Evolutionary conservation across 2,797 vertebrate species (phyloP).

Genomic region (Benthosema pterotum): DNA sequence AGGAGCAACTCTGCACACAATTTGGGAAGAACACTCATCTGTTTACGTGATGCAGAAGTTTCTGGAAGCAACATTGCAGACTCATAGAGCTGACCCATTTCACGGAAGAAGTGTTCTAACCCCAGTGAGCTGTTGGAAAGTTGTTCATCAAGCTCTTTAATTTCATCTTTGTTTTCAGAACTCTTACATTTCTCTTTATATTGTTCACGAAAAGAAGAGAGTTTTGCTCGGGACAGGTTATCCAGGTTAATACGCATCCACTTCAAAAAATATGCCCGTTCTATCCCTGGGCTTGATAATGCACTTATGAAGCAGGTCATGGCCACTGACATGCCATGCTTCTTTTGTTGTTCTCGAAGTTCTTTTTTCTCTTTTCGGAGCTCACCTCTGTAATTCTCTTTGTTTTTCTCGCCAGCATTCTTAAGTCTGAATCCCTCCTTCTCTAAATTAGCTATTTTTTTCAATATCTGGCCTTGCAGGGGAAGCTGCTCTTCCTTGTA

Average conservation of each 20-base stretch:
- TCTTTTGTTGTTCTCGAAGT: constrained; percentile 59
- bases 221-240: constrained; percentile 40
- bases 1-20: constrained; percentile 72
- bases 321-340: constrained; percentile 44
- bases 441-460: constrained; percentile 65
- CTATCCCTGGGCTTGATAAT: constrained; percentile 44
- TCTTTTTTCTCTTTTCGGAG: constrained; percentile 48
- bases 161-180: constrained; percentile 41
- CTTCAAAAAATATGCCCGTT: constrained; percentile 73
- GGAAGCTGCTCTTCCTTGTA: no score
- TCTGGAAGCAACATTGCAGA: constrained; percentile 57
- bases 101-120: constrained; percentile 76
- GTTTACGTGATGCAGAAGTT: constrained; percentile 16
- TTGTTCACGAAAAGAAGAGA: constrained; percentile 43
- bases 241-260: constrained; percentile 79
- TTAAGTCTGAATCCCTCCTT: constrained; percentile 73
- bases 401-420: constrained; percentile 43
- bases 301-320: constrained; percentile 68
- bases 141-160: constrained; percentile 44
- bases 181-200: constrained; percentile 53
- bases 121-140: constrained; percentile 72
- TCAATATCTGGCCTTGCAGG: constrained; percentile 73
- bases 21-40: constrained; percentile 68
- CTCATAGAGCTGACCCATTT: constrained; percentile 79
- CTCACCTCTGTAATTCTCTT: constrained; percentile 59